phyloP scores from a whole-genome alignment of 1,140 invertebrate species.

The Solen grandis region DNA sequence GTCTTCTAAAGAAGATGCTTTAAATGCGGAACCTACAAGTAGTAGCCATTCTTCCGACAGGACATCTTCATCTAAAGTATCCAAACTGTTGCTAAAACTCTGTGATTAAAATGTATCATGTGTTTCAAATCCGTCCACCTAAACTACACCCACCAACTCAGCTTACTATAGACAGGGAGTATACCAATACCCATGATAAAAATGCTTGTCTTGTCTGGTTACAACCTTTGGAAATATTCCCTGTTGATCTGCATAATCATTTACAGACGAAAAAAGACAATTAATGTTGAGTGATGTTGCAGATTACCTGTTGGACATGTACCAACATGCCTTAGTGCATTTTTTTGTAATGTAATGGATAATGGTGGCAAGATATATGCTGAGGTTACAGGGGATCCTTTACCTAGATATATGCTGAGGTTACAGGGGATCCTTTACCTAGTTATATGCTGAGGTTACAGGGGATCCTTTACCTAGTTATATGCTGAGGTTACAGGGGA shows the following conservation, averaged over 20 bases:
- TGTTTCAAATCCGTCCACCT: slow-evolving; percentile 30
- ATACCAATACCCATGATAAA: slow-evolving; percentile 28
- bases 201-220: slow-evolving; percentile 32
- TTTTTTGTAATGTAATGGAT: slow-evolving; percentile 1
- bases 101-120: slow-evolving; percentile 35
- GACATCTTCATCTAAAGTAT: background rate
- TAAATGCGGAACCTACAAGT: too few species aligned
- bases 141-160: slow-evolving; percentile 11
- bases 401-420: too few species aligned
- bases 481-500: too few species aligned
- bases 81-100: background rate
- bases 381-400: too few species aligned
- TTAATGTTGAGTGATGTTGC: slow-evolving; percentile 12
- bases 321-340: background rate
- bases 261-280: slow-evolving; percentile 26
- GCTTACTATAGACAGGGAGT: slow-evolving; percentile 20
- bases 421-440: too few species aligned
- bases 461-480: too few species aligned
- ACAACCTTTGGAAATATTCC: slow-evolving; percentile 7
- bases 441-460: too few species aligned
- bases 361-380: slow-evolving; percentile 13
- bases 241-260: background rate
- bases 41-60: background rate
- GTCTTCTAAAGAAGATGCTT: background rate
- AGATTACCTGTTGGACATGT: slow-evolving; percentile 16